These are phyloP conservation scores for Formicarius rufipectus DNA, from an alignment of 2,113 vertebrate genomes.

Conservation along the genomic window DNA sequence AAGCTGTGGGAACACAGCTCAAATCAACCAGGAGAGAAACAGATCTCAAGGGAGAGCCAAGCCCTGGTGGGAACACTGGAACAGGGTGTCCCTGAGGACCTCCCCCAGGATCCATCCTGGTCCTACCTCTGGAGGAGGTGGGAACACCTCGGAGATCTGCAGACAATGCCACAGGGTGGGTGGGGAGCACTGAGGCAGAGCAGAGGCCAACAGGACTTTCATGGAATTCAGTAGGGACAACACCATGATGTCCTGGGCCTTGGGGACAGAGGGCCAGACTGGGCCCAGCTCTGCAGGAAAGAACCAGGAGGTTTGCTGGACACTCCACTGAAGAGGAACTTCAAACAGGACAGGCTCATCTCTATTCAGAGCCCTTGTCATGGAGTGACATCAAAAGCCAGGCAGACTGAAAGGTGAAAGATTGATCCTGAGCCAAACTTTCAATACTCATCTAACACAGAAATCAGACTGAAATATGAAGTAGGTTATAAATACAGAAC, in stretches of 20 bases:
- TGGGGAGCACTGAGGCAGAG: neutral
- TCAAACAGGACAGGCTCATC: neutral
- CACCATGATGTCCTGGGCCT: rapidly evolving
- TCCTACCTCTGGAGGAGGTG: neutral
- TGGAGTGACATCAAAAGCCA: neutral
- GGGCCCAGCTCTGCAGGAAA: neutral
- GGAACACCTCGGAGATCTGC: neutral
- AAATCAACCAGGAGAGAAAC: neutral
- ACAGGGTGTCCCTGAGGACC: neutral
- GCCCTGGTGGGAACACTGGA: rapidly evolving
- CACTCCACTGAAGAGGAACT: neutral
- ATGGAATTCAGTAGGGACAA: neutral
- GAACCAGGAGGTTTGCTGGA: neutral
- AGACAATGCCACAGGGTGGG: neutral
- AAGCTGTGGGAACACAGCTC: neutral
- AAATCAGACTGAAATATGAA: neutral
- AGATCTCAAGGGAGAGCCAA: neutral
- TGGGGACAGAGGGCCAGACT: neutral
- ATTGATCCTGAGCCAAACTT: neutral
- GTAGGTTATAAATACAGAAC: too few relatives aligned
- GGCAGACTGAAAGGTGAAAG: neutral
- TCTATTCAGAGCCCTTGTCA: neutral
- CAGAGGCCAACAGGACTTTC: rapidly evolving
- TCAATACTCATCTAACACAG: neutral
- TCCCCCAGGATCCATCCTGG: rapidly evolving